phyloP scores from a whole-genome alignment of 2,797 vertebrate species.

The Protosalanx chinensis region DNA sequence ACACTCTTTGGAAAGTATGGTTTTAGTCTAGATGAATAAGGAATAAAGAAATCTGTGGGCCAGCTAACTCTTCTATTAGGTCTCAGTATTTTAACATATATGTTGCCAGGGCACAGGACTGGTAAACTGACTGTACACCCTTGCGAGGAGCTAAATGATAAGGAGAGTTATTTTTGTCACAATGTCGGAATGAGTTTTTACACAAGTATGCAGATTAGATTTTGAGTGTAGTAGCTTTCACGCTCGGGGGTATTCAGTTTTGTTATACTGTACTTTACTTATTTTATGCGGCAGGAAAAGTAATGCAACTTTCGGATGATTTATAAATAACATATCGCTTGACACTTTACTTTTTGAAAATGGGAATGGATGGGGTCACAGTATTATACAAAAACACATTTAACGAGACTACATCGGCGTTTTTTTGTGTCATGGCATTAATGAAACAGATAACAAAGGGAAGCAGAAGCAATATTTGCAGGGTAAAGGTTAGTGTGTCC shows the following conservation, averaged over 20 bases:
- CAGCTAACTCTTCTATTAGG: conserved; percentile 60
- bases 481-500: conserved; percentile 66
- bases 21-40: conserved; percentile 55
- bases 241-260: conserved; percentile 34
- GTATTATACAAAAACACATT: background rate
- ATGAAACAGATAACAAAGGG: conserved; percentile 46
- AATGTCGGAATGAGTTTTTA: conserved; percentile 55
- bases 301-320: background rate
- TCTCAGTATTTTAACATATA: conserved; percentile 62
- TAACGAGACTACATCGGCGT: conserved; percentile 1
- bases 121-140: conserved; percentile 51
- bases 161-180: conserved; percentile 62
- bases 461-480: conserved; percentile 54
- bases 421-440: conserved; percentile 36
- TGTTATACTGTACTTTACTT: conserved; percentile 34
- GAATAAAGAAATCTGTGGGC: conserved; percentile 66
- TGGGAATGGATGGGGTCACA: background rate
- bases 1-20: conserved; percentile 46
- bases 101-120: conserved; percentile 44
- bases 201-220: background rate
- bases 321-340: background rate
- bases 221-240: conserved; percentile 33
- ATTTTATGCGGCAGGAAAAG: background rate
- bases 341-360: background rate
- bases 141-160: conserved; percentile 54